These are phyloP conservation scores for Chironomus striatipennis DNA, from an alignment of 1,140 invertebrate species.

Conservation along the genomic window DNA sequence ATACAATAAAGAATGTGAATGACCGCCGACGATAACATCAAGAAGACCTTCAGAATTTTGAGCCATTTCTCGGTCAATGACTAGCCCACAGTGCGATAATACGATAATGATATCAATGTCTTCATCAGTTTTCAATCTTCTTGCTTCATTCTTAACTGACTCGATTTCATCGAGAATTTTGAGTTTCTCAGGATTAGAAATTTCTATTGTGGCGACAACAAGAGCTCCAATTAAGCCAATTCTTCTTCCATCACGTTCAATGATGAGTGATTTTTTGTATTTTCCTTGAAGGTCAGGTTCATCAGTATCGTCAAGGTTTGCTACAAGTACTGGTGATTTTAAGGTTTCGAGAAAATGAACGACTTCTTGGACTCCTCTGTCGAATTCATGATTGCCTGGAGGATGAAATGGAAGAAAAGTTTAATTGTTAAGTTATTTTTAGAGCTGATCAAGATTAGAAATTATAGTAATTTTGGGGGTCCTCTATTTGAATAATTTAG, in stretches of 20 bases:
- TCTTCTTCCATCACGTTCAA: slow-evolving; percentile 48
- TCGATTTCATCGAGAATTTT: slow-evolving; percentile 59
- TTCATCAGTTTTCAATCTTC: slow-evolving; percentile 48
- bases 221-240: slow-evolving; percentile 79
- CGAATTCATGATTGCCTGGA: slow-evolving; percentile 84
- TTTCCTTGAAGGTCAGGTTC: slow-evolving; percentile 58
- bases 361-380: slow-evolving; percentile 63
- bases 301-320: slow-evolving; percentile 63
- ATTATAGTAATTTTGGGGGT: too few relatives aligned
- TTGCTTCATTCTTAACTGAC: slow-evolving; percentile 54
- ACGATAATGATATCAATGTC: slow-evolving; percentile 67
- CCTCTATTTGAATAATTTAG: too few relatives aligned
- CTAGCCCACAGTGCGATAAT: slow-evolving; percentile 66
- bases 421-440: too few relatives aligned
- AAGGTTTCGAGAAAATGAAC: slow-evolving; percentile 60
- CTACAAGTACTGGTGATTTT: slow-evolving; percentile 55
- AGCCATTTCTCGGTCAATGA: slow-evolving; percentile 63
- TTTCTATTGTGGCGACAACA: slow-evolving; percentile 53
- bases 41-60: slow-evolving; percentile 50
- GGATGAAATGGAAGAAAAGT: slow-evolving; percentile 26
- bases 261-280: slow-evolving; percentile 50
- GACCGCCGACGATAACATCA: slow-evolving; percentile 78
- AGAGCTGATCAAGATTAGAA: too few relatives aligned
- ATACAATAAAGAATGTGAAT: slow-evolving; percentile 73
- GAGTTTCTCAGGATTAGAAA: slow-evolving; percentile 51